A percentile compares a stretch with the other conserved stretches of the same genome.
Conservation (phyloP, 2,113 vertebrate genomes). For the Psittacus erithacus region DNA sequence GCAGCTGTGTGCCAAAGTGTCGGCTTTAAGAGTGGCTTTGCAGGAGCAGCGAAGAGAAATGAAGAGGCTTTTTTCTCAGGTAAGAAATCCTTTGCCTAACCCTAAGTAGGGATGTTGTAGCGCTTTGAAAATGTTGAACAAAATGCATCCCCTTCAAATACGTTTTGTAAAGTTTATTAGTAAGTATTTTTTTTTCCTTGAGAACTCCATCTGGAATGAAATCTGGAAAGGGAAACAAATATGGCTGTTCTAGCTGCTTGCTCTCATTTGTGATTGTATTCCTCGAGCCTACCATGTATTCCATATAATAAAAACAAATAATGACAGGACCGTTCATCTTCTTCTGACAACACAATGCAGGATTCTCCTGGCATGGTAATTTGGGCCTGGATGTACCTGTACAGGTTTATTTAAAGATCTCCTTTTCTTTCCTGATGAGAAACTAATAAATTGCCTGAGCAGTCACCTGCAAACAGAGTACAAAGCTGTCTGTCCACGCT, state of each 20-base stretch:
- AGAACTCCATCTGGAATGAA: not conserved
- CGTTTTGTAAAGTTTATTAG: not conserved
- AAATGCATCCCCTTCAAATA: rapidly evolving
- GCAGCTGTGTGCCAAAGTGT: rapidly evolving
- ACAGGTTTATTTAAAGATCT: not conserved
- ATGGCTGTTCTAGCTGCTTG: not conserved
- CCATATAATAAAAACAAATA: not conserved
- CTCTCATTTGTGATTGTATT: not conserved
- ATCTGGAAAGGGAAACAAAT: not conserved
- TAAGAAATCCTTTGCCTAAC: not conserved
- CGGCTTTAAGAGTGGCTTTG: not conserved
- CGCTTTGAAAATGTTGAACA: not conserved
- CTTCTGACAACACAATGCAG: not conserved
- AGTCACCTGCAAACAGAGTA: not conserved
- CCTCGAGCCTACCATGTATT: not conserved
- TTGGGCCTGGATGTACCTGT: not conserved
- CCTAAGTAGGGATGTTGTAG: rapidly evolving
- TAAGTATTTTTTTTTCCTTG: not conserved
- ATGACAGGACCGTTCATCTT: rapidly evolving
- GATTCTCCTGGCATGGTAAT: not conserved
- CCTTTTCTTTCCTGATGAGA: not conserved
- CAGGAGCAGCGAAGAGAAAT: not conserved
- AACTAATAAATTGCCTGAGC: not conserved
- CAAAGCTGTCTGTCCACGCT: not conserved
- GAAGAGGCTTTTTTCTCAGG: not conserved